Base-by-base conservation (phyloP, 2,888 invertebrate species). In the Drosophila limbata region DNA sequence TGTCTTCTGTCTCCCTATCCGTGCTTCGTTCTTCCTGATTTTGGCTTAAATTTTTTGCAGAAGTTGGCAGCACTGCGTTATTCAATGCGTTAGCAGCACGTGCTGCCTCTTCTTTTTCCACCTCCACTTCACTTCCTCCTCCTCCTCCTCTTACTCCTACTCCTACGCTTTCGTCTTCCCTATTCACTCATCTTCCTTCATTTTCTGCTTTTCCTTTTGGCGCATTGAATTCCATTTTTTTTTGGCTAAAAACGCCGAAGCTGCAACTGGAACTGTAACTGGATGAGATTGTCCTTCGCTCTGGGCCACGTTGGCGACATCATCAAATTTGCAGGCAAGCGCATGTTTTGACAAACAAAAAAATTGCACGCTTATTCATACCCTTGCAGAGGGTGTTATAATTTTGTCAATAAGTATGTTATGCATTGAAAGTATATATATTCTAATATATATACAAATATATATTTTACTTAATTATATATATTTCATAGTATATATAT, bases 31-130 rank as follows among this genome's bases (percentile, higher is more conserved):
- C 28, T 40, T 31, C 40, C 21, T 17, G 47, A 39, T 53, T 53
- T 68, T 65, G 47, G 52, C 52, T 51, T 44, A 28, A 57, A 53
- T 13, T 63, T 53, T 66, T 47, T 37, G 51, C 63, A 45, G 35
- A 66, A 77, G 69, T 61, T 70, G 73, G 57, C 55, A 48, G 40
- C 63, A 31, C 59, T 50, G 48, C 64, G 63, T 60, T 68, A 62
- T 73, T 57, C 50, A 66, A 73, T 73, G 77, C 77, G 77, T 77
- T 69, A 50, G 77, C 63, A 39, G 65, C 79, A 73, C 80, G 77
- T 77, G 73, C 79, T 42, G 31, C 15, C 15, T 19, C 53, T 42
- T 37, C 40, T 42, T 8, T 8, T 8, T 28, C 28, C 8, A 28
- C 28, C 8, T 8, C 28, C 25, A 6, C 6, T 6, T 17, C 48